Conservation (phyloP, 2,888 invertebrate genomes). For the Cepaea hortensis region DNA sequence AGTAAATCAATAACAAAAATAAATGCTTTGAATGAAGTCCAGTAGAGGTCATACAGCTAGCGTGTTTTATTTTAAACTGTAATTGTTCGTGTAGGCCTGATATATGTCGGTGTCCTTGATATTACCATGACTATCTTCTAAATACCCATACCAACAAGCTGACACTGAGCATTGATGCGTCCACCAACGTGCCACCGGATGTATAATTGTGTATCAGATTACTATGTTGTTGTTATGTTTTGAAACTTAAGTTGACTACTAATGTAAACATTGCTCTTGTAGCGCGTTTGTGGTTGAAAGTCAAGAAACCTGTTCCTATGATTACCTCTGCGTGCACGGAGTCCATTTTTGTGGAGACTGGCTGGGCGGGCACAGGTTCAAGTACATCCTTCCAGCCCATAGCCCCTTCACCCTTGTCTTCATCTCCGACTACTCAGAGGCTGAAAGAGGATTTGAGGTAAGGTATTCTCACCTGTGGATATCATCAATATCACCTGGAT, state of each 20-base stretch:
- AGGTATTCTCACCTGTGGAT: background rate
- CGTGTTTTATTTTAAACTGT: no score
- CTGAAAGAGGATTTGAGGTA: conserved; percentile 7
- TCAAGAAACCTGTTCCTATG: background rate
- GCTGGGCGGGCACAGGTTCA: background rate
- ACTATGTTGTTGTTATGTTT: background rate
- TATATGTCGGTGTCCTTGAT: no score
- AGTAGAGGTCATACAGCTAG: no score
- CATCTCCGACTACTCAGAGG: background rate
- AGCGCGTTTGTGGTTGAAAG: background rate
- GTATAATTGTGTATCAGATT: background rate
- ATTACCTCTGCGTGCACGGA: conserved; percentile 14
- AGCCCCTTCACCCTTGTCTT: background rate
- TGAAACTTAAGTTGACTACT: background rate
- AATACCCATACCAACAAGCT: no score
- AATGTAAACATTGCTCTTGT: background rate
- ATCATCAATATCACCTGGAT: no score
- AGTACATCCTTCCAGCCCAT: conserved; percentile 8
- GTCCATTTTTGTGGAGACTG: conserved; percentile 20
- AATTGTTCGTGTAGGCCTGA: no score
- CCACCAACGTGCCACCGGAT: no score
- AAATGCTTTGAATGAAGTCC: no score
- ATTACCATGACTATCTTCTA: no score
- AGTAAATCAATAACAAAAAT: no score
- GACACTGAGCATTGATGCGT: no score